A percentile compares a stretch with the other conserved stretches of the same genome.
Evolutionary conservation across 2,888 invertebrate species (phyloP).

Genomic region (Philhelius pedissequus): DNA sequence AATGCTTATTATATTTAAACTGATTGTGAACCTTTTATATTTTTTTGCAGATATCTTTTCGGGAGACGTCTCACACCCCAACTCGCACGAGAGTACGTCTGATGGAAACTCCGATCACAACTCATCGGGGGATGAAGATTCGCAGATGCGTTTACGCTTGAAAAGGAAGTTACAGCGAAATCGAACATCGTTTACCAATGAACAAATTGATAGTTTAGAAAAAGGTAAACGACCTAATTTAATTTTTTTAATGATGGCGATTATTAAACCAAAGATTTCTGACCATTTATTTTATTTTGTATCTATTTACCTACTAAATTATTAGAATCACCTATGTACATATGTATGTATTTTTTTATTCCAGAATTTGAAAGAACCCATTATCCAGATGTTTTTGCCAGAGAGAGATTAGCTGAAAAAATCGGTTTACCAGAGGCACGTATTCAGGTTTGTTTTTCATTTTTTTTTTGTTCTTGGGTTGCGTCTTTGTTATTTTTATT

Average conservation of each 20-base stretch:
- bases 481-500: conserved; percentile 35
- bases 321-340: conserved; percentile 58
- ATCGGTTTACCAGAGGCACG: conserved; percentile 99
- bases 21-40: neutral
- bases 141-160: conserved; percentile 93
- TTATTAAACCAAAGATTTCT: neutral
- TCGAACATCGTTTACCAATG: conserved; percentile 98
- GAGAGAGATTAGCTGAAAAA: conserved; percentile 97
- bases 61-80: conserved; percentile 81
- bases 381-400: conserved; percentile 97
- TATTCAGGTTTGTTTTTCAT: conserved; percentile 93
- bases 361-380: conserved; percentile 98
- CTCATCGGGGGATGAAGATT: conserved; percentile 93
- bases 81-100: conserved; percentile 86
- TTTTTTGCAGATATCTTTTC: conserved; percentile 81
- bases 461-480: conserved; percentile 78
- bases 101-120: conserved; percentile 95
- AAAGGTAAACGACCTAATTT: conserved; percentile 86
- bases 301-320: too few species aligned
- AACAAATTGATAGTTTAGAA: conserved; percentile 98
- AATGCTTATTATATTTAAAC: neutral
- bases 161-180: conserved; percentile 98
- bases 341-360: conserved; percentile 25
- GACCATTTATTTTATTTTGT: neutral
- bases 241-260: neutral